phyloP scores from a whole-genome alignment of 2,797 vertebrate species.

The Amblyraja radiata region DNA sequence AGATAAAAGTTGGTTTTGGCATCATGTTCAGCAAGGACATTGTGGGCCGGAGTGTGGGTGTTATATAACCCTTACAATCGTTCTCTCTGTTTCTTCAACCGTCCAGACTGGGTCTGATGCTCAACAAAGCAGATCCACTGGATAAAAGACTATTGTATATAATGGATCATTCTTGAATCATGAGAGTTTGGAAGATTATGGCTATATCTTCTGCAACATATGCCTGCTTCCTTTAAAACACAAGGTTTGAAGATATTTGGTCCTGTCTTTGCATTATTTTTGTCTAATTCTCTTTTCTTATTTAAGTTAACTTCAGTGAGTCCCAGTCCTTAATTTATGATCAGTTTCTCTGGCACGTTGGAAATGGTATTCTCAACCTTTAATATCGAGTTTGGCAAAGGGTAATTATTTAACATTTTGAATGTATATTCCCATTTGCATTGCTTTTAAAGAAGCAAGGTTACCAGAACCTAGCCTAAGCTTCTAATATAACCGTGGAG shows the following conservation, averaged over 20 bases:
- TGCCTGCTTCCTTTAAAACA: neutral
- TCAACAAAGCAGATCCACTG: too few species aligned
- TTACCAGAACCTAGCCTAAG: neutral
- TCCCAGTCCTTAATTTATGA: neutral
- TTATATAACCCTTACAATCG: too few species aligned
- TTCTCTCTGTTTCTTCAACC: too few species aligned
- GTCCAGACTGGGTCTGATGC: too few species aligned
- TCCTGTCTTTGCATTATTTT: neutral
- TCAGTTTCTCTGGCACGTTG: neutral
- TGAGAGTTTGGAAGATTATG: neutral
- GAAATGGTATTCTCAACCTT: neutral
- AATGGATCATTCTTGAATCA: neutral
- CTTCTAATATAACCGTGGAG: neutral
- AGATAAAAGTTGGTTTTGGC: too few species aligned
- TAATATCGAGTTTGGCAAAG: neutral
- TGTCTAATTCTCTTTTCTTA: neutral
- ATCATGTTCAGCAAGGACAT: too few species aligned
- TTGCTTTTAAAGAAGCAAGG: neutral
- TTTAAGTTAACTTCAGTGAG: neutral
- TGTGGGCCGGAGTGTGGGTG: too few species aligned
- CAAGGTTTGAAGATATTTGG: neutral
- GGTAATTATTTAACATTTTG: neutral
- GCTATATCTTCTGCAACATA: neutral
- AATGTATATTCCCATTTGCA: neutral
- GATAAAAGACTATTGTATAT: too few species aligned